These are phyloP conservation scores for Eueides isabella DNA, from an alignment of 1,140 invertebrate genomes.

Conservation along the genomic window DNA sequence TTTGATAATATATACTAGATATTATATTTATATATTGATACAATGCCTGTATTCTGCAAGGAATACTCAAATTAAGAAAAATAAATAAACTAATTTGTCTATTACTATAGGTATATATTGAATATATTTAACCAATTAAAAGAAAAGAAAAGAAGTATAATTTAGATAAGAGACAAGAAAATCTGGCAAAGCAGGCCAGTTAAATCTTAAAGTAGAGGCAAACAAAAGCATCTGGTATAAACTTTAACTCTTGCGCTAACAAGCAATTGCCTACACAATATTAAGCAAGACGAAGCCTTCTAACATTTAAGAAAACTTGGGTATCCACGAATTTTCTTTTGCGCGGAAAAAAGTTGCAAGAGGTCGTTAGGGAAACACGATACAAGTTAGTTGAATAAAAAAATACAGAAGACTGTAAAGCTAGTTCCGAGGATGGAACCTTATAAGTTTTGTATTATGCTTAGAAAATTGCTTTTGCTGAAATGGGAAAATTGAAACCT, in stretches of 20 bases:
- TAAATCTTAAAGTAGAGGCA: background rate
- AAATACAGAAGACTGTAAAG: slow-evolving; percentile 22
- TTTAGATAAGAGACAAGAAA: background rate
- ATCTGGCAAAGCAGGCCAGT: background rate
- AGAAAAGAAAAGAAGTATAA: too few species aligned
- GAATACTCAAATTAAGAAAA: too few species aligned
- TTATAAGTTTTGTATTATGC: slow-evolving; percentile 12
- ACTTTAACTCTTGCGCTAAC: background rate
- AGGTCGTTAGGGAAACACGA: slow-evolving; percentile 37
- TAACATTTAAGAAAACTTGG: slow-evolving; percentile 12
- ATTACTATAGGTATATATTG: too few species aligned
- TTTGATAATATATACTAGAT: too few species aligned
- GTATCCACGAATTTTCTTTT: slow-evolving; percentile 25
- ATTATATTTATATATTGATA: too few species aligned
- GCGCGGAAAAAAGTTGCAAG: slow-evolving; percentile 21
- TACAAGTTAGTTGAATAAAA: slow-evolving; percentile 37
- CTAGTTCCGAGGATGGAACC: slow-evolving; percentile 10
- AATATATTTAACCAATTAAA: too few species aligned
- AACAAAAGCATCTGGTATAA: background rate
- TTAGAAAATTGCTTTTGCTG: background rate
- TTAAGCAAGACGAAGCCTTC: background rate
- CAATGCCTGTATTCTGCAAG: too few species aligned
- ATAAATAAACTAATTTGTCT: too few species aligned
- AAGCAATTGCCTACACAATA: slow-evolving; percentile 9
- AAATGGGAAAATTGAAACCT: background rate